Evolutionary conservation across 2,113 vertebrate genomes (phyloP), one percentile per base, ranked within the genome.

Genomic region (Empidonax traillii): DNA sequence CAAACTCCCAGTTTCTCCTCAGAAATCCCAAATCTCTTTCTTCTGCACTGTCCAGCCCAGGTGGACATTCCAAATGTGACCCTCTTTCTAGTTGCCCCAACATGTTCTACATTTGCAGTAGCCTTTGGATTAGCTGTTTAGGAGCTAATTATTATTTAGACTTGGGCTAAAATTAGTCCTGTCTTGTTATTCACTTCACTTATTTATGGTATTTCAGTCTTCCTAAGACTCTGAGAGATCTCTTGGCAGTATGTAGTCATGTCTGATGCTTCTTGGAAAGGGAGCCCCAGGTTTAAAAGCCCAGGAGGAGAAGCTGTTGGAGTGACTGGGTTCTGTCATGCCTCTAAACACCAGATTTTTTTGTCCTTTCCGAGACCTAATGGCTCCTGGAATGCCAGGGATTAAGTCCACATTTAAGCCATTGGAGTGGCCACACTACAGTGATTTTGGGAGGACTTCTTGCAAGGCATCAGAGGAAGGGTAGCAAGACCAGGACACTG

Each of bases 141-240:
- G 47, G 76, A 92, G 49, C 58, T 77, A 77, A 49, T 83, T 77
- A 35, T 71, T 90, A 58, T 58, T 88, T 72, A 68, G 68, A 19
- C 44, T 85, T 41, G 33, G 41, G 56, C 92, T 96, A 86, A 92
- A 90, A 87, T 96, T 83, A 95, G 28, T 79, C n/a, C 47, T 53
- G 30, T 85, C 65, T 82, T 82, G 67, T 93, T 91, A 81, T 37
- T 89, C 44, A 22, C 19, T 77, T 90, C 67, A 63, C n/a, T 88
- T 92, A 62, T 77, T 94, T 84, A 35, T 6, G 24, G 49, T 63
- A 93, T 92, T 94, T 78, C 52, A 61, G 65, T 82, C 83, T 90
- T 93, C 74, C 56, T 73, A 61, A 92, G 80, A 37, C 65, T 75
- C 65, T 51, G 47, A 53, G 83, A 55, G 87, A 80, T 49, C 88